Conservation (phyloP, 2,797 vertebrate species). For the Sebastes minor region DNA sequence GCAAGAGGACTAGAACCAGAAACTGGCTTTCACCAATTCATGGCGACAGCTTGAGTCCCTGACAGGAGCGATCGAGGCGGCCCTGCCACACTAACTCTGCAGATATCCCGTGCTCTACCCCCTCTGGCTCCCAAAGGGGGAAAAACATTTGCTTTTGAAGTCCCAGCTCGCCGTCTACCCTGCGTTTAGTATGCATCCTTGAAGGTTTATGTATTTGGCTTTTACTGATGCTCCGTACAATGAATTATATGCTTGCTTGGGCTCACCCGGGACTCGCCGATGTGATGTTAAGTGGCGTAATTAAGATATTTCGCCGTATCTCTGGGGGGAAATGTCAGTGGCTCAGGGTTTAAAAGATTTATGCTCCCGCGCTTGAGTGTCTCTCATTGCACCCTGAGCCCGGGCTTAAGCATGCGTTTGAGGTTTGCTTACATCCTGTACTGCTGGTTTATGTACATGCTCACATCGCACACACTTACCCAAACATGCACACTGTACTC, state of each 20-base stretch:
- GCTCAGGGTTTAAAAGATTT: conserved; percentile 75
- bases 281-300: conserved; percentile 80
- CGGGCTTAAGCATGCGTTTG: conserved; percentile 25
- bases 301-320: conserved; percentile 76
- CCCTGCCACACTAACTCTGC: conserved; percentile 15
- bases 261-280: conserved; percentile 69
- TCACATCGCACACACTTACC: background rate
- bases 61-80: conserved; percentile 19
- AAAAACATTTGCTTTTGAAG: conserved; percentile 68
- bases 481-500: background rate
- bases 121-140: conserved; percentile 26
- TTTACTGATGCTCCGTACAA: conserved; percentile 65
- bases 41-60: background rate
- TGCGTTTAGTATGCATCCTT: conserved; percentile 40
- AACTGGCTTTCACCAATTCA: background rate
- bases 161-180: conserved; percentile 42
- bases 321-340: conserved; percentile 63
- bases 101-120: conserved; percentile 6
- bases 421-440: conserved; percentile 51
- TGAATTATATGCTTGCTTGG: conserved; percentile 73
- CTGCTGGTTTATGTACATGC: conserved; percentile 13
- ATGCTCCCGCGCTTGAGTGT: conserved; percentile 63
- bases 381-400: conserved; percentile 54
- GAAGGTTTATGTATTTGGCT: conserved; percentile 67
- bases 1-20: background rate